Base-by-base conservation (phyloP, 2,888 invertebrate species). In the Hyposoter didymator region DNA sequence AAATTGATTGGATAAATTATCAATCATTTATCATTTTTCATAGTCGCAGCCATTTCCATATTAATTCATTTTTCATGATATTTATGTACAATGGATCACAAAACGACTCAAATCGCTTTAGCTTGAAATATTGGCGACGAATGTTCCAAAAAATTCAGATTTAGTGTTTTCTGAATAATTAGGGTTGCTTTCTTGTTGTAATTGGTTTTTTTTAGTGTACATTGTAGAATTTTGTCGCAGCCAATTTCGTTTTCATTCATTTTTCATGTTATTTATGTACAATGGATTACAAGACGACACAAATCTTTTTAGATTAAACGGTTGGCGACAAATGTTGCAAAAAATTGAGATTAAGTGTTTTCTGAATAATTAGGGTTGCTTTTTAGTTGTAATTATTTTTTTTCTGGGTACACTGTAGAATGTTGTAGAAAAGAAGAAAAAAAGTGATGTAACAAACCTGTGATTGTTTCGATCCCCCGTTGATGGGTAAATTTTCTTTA, bases 401-500 rank as follows among this genome's bases (percentile, higher is more conserved):
- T 28, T 12, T 28, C 0, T 10, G 39, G 7, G 39, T 39, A 19
- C 0, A 0, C 8, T 7, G n/a, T 28, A 28, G 10, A 49, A 74
- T 52, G n/a, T n/a, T n/a, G 22, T 45, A 45, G 49, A 17, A 52
- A 47, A 17, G 45, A 14, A 7, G n/a, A 22, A 14, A 52, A 43
- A 14, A 14, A 66, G 39, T n/a, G 17, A 52, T 12, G 12, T 10
- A 52, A 75, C 78, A 19, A 28, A 91, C 92, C 90, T 91, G 91
- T 85, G 86, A 86, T 87, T 91, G 91, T 80, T 82, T 89, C 74
- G 85, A 86, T 86, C 90, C 91, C 89, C 89, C 88, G 69, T 80
- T 75, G 70, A n/a, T 59, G 52, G 84, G 85, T 85, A 90, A 89
- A 70, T 90, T 90, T 70, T 91, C 91, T 78, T 91, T 90, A 49